Base-by-base conservation (phyloP, 2,888 invertebrate species). In the Myopa testacea region DNA sequence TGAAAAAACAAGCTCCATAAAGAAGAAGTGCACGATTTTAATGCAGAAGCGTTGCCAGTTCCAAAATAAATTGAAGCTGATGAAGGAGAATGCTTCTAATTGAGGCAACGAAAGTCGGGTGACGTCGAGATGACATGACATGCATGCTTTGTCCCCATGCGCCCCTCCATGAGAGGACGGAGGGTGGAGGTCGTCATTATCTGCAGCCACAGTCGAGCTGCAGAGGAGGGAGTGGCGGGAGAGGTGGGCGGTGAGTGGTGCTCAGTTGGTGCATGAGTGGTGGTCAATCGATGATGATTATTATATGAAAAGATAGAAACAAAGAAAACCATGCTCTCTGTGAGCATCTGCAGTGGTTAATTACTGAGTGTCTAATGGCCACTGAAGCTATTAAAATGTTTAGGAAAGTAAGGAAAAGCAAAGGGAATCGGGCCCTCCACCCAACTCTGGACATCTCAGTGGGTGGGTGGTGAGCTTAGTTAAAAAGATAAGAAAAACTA, bases 61-160 rank as follows among this genome's bases (percentile, higher is more conserved):
- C 72, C 45, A 34, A 63, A 52, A 74, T 74, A 74, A 74, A 65
- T 74, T 60, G 26, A 74, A 74, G 55, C 65, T 65, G 52, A 65
- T 40, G 63, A 4, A 14, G 65, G 19, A 55, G 50, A 71, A 40
- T 38, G 58, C 37, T 37, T 71, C 34, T 10, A 71, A 71, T n/a
- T 71, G 58, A 71, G 55, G 71, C 37, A 52, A 58, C 58, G 71
- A 58, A 26, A 40, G 45, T 40, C 52, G 52, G 58, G 7, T 45
- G 45, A 45, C 45, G 45, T 45, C 45, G 45, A n/a, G 58, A 16
- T 58, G 16, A 58, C 14, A 58, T 58, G 58, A 58, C 58, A 58
- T 6, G 58, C 58, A 6, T 45, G 7, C 45, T 45, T 45, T 26
- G 26, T 26, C 26, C 26, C 26, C 26, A 26, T 26, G 26, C 26